These are phyloP conservation scores for Bursaphelenchus okinawaensis DNA, from an alignment of 2,888 invertebrate genomes.

Conservation along the genomic window DNA sequence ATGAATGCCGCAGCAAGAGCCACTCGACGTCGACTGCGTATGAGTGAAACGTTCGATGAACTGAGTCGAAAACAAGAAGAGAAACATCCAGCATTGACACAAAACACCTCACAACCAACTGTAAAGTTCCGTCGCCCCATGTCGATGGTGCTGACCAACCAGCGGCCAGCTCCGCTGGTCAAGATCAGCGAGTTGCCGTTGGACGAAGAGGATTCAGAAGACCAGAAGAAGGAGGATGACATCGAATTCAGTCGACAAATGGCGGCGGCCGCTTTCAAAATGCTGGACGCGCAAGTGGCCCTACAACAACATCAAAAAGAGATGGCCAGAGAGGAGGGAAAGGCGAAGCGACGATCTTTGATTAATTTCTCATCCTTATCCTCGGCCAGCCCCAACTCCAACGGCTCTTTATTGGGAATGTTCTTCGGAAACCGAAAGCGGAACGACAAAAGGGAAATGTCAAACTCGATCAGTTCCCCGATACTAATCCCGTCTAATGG, in stretches of 20 bases:
- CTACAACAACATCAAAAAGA: constrained; percentile 9
- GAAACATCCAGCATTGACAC: constrained; percentile 10
- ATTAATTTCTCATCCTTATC: constrained; percentile 8
- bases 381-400: not conserved
- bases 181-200: constrained; percentile 3
- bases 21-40: constrained; percentile 1
- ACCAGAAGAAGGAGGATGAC: constrained; percentile 1
- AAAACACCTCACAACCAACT: not conserved
- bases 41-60: constrained; percentile 18
- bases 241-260: constrained; percentile 15
- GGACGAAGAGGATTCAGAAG: constrained; percentile 2
- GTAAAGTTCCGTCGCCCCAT: constrained; percentile 4
- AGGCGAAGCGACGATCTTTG: constrained; percentile 7
- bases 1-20: constrained; percentile 19
- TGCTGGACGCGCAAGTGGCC: constrained; percentile 8
- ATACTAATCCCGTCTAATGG: constrained; percentile 11
- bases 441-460: not conserved
- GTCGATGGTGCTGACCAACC: constrained; percentile 4
- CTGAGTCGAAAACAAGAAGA: constrained; percentile 5
- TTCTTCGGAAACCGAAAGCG: constrained; percentile 3
- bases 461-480: constrained; percentile 5
- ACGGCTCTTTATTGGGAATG: constrained; percentile 8
- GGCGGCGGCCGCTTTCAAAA: constrained; percentile 8
- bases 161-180: constrained; percentile 5
- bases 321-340: not conserved